phyloP scores from a whole-genome alignment of 2,113 vertebrate genomes.

The Heptranchias perlo region DNA sequence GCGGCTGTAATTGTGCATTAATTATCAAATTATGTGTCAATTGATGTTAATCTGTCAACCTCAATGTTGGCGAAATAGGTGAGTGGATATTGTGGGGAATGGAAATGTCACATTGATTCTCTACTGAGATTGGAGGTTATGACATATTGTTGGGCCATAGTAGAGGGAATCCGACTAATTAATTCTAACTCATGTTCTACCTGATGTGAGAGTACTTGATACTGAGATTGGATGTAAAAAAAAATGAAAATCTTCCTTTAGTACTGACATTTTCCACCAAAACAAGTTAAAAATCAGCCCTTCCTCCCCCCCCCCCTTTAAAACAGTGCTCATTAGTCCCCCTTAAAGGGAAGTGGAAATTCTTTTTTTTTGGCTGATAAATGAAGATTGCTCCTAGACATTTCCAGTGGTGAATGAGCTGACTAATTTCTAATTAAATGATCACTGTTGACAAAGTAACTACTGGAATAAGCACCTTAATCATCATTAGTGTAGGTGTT shows the following conservation, averaged over 20 bases:
- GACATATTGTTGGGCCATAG: background rate
- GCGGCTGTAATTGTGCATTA: background rate
- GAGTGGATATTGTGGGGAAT: background rate
- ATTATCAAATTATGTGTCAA: background rate
- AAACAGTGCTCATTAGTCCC: background rate
- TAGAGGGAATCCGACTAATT: background rate
- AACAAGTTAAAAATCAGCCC: background rate
- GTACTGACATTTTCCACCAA: background rate
- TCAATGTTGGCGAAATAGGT: background rate
- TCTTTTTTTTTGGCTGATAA: background rate
- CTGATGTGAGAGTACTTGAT: background rate
- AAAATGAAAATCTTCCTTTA: background rate
- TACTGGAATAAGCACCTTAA: background rate
- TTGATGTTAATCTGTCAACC: background rate
- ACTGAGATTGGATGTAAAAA: background rate
- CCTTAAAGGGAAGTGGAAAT: background rate
- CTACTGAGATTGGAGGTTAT: background rate
- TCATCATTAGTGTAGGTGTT: background rate
- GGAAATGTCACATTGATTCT: background rate
- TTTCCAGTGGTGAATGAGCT: background rate
- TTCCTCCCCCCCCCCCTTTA: background rate
- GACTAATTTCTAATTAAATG: background rate
- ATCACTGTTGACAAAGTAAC: background rate
- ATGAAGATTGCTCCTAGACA: background rate
- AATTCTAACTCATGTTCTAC: background rate